Percentiles rank a stretch among this genome's conserved stretches.
These are phyloP conservation scores for Mustela lutreola DNA, from an alignment of 2,113 vertebrate genomes.

Conservation along the genomic window DNA sequence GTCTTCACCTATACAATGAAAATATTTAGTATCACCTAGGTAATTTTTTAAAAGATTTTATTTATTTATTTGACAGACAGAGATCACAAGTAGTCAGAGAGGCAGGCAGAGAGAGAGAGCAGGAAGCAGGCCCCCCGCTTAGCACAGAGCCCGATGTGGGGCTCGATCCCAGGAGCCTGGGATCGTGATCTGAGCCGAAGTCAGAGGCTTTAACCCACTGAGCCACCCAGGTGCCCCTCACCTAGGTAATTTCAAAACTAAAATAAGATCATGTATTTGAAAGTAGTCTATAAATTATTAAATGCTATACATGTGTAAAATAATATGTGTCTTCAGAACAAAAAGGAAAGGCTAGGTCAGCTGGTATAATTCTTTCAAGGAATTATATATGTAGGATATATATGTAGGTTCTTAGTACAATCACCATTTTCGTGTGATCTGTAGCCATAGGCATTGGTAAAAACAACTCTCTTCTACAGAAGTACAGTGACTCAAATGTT, in stretches of 20 bases:
- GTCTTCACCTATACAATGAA: conserved; percentile 38
- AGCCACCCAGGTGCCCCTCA: no score
- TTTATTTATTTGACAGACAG: no score
- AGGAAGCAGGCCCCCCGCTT: no score
- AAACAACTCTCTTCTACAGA: neutral
- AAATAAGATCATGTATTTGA: conserved; percentile 17
- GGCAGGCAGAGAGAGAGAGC: no score
- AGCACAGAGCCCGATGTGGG: no score
- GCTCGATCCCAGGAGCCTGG: no score
- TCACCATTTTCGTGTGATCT: neutral
- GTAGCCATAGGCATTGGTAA: neutral
- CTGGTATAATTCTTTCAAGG: conserved; percentile 15
- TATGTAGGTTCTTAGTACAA: neutral
- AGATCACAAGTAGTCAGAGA: no score
- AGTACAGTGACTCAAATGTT: neutral
- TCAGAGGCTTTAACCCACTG: no score
- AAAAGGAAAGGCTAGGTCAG: neutral
- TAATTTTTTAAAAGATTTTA: no score
- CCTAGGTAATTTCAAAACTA: conserved; percentile 28
- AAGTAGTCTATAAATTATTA: conserved; percentile 33
- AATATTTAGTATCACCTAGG: neutral
- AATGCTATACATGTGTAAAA: neutral
- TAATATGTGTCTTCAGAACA: conserved; percentile 12
- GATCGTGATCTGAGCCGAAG: no score
- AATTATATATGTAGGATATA: neutral